These are phyloP conservation scores for Cheilosia variabilis DNA, from an alignment of 2,888 invertebrate genomes.

Conservation along the genomic window DNA sequence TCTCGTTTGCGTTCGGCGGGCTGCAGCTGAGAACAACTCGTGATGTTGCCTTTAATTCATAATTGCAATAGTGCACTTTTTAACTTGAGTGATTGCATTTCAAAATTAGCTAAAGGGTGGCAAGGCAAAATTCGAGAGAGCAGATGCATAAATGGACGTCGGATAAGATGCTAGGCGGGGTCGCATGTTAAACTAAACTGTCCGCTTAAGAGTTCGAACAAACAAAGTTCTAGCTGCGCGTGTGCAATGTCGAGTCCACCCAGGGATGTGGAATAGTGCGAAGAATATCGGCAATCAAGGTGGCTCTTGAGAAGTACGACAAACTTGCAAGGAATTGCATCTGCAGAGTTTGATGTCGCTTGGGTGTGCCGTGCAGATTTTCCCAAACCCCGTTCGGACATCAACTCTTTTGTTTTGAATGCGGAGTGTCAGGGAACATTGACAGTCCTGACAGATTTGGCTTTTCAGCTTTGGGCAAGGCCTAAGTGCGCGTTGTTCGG, in stretches of 20 bases:
- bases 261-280: no score
- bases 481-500: no score
- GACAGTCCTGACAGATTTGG: no score
- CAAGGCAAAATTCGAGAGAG: constrained; percentile 4
- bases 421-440: no score
- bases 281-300: no score
- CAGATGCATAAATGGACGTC: constrained; percentile 64
- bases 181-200: constrained; percentile 61
- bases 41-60: constrained; percentile 71
- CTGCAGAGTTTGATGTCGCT: no score
- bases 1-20: constrained; percentile 22
- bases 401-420: no score
- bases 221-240: not conserved
- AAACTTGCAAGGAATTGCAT: no score
- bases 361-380: no score
- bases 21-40: constrained; percentile 52
- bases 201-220: constrained; percentile 43
- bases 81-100: constrained; percentile 72
- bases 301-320: no score
- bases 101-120: constrained; percentile 71
- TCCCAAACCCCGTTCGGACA: no score
- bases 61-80: constrained; percentile 72
- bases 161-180: constrained; percentile 66
- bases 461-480: no score
- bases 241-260: not conserved